phyloP scores from a whole-genome alignment of 1,140 invertebrate species.

The Pissodes strobi region DNA sequence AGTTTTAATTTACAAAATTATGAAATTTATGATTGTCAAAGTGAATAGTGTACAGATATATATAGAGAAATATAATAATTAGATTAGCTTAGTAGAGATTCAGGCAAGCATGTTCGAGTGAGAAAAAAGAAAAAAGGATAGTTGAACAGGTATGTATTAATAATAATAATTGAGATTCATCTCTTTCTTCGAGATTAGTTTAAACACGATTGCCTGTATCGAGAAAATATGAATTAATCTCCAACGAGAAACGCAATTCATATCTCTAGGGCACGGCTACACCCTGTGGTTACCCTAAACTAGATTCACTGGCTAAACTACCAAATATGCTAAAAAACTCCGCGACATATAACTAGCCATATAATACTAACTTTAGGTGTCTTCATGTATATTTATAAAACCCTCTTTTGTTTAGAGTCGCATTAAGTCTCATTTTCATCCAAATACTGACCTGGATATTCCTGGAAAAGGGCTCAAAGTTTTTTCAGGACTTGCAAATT shows the following conservation, averaged over 20 bases:
- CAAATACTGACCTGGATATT: constrained; percentile 28
- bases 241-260: constrained; percentile 43
- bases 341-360: constrained; percentile 52
- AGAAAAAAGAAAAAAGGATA: background rate
- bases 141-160: background rate
- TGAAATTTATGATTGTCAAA: constrained; percentile 53
- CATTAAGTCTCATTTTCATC: constrained; percentile 10
- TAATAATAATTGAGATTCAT: constrained; percentile 35
- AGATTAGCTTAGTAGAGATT: constrained; percentile 25
- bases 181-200: constrained; percentile 18
- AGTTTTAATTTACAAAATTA: constrained; percentile 41
- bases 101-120: constrained; percentile 35
- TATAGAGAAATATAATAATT: constrained; percentile 22
- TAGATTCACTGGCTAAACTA: constrained; percentile 54
- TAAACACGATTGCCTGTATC: constrained; percentile 41
- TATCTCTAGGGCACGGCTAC: constrained; percentile 56
- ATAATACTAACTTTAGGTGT: constrained; percentile 46
- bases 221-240: constrained; percentile 40
- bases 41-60: constrained; percentile 47
- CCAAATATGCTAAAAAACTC: constrained; percentile 45
- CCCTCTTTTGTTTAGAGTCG: constrained; percentile 15
- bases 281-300: constrained; percentile 56
- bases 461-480: no score
- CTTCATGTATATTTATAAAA: constrained; percentile 33
- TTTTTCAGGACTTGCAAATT: no score